Evolutionary conservation across 2,797 vertebrate species (phyloP).

Genomic region (Botia kubotai): DNA sequence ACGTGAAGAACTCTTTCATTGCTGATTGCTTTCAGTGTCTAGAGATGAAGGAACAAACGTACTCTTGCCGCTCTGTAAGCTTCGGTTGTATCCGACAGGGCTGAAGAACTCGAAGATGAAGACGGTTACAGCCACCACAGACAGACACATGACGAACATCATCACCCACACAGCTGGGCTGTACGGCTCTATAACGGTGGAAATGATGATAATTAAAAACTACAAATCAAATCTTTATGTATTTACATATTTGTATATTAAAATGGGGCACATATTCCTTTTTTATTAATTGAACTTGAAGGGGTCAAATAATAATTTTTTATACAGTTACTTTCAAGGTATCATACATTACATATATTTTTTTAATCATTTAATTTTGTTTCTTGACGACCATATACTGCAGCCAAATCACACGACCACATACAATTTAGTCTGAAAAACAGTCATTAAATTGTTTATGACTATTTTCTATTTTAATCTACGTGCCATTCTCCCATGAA

Average conservation of each 20-base stretch:
- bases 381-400: not conserved
- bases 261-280: too few relatives aligned
- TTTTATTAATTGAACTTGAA: too few relatives aligned
- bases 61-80: slow-evolving; percentile 91
- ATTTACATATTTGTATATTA: too few relatives aligned
- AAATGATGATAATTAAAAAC: not conserved
- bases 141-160: slow-evolving; percentile 98
- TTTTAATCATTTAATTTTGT: too few relatives aligned
- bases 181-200: slow-evolving; percentile 85
- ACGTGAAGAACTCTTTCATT: slow-evolving; percentile 36
- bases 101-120: slow-evolving; percentile 98
- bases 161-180: slow-evolving; percentile 96
- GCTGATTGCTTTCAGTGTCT: slow-evolving; percentile 42
- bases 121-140: slow-evolving; percentile 93
- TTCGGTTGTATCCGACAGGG: slow-evolving; percentile 94
- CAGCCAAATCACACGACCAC: too few relatives aligned
- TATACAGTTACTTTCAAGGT: not conserved
- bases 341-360: not conserved
- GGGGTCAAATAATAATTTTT: not conserved
- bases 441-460: too few relatives aligned
- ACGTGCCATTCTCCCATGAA: not conserved
- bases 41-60: slow-evolving; percentile 67
- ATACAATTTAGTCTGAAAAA: too few relatives aligned
- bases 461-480: not conserved
- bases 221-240: too few relatives aligned